Base-by-base conservation (phyloP, 2,888 invertebrate genomes). In the Linhomoeus sp. region DNA sequence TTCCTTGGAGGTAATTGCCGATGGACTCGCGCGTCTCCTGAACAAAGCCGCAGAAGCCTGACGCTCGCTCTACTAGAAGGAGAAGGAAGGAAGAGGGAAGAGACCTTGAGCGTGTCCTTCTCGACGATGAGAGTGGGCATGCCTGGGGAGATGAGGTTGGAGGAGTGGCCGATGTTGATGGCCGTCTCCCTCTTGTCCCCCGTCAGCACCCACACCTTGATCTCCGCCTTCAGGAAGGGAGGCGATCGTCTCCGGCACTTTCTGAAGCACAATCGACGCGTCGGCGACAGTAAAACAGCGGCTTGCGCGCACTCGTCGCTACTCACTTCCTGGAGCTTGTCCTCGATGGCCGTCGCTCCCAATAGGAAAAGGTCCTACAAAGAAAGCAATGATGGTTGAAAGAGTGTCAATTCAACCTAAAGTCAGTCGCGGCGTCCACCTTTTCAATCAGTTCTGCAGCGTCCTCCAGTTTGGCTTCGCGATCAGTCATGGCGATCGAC, bases 121-220 rank as follows among this genome's bases (percentile, higher is more conserved):
- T 37, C 19, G 17, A 42, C n/a, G 29, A 42, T 42, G 14, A 39
- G 19, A 37, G 17, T 17, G 26, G 17, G 3, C 24, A 25, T 36
- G 36, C 20, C 14, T 7, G 25, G 38, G 17, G 24, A 5, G 24
- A 43, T 38, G 14, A 47, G 47, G 2, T 19, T 17, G 23, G 35
- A 39, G 9, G 38, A 56, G 20, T 52, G 46, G 46, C 70, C 92
- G 65, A 99, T 97, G 70, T 99, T 97, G 61, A 99, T 90, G 56
- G 97, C 97, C 24, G 97, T 99, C 72, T 99, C 97, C 69, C 94
- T 88, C 68, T 97, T 97, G 71, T 99, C 97, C 3, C 97, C 97
- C 1, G 97, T 99, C 58, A 99, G 72, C 48, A 99, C 84, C 97
- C 97, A 97, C 53, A 97, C 77, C 65, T 79, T 78, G 57, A 92